Evolutionary conservation across 1,140 invertebrate species (phyloP), one percentile per base, ranked within the genome.

Genomic region (Myzus persicae): DNA sequence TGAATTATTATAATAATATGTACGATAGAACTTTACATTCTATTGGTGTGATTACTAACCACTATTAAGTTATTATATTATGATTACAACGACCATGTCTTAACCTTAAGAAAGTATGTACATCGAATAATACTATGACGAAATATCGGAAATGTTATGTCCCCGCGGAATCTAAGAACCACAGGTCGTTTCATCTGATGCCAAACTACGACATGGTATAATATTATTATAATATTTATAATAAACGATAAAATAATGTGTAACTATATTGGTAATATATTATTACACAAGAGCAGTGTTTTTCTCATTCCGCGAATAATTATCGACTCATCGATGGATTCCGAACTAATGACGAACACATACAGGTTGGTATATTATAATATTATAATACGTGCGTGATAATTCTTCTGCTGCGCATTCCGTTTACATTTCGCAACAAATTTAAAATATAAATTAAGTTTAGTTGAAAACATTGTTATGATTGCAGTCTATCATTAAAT

Each of bases 311-410:
- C 20, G 18, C 87, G 46, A 88, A 88, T 38, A 18, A 51, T 88
- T 40, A 51, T 38, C 87, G 87, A 89, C 36, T 38, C 87, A 54
- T 89, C 87, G 36, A 88, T 20, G 22, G 51, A 89, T 89, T 89
- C 48, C 87, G 7, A 48, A 36, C 85, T 36, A 88, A 88, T 48
- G 44, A 48, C 31, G 14, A 31, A n/a, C 14, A 11, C 26, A 67
- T 4, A 54, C 51, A 44, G 42, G 42, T 42, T 42, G 14, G 14
- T 46, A 46, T 9, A 31, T 59, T n/a, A 67, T n/a, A 67, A n/a
- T 59, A 59, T 54, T 54, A 59, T 59, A 18, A 20, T 4, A 51
- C 9, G 5, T 51, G 11, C 14, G 14, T 67, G 14, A 67, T 84
- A 40, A 2, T 84, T 42, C 14, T 38, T 24, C 7, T 81, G 40